These are phyloP conservation scores for Meliscaeva auricollis DNA, from an alignment of 2,888 invertebrate species.

Conservation along the genomic window DNA sequence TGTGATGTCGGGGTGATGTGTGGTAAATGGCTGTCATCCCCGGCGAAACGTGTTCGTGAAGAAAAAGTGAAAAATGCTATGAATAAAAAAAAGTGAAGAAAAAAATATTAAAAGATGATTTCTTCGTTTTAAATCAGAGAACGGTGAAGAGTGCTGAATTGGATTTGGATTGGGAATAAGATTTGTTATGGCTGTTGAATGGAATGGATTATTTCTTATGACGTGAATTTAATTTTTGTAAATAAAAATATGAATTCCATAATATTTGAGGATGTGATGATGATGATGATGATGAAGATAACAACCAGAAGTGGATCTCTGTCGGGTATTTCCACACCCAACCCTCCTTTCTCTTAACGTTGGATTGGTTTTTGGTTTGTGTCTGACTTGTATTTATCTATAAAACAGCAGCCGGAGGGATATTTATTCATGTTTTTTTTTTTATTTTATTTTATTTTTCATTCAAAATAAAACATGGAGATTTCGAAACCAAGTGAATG, in stretches of 20 bases:
- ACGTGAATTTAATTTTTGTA: slow-evolving; percentile 50
- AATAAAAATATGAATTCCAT: slow-evolving; percentile 39
- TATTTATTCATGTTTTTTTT: slow-evolving; percentile 22
- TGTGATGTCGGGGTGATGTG: neutral
- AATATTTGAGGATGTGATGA: slow-evolving; percentile 6
- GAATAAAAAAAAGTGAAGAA: slow-evolving; percentile 1
- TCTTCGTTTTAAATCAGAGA: slow-evolving; percentile 2
- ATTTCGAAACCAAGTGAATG: slow-evolving; percentile 60
- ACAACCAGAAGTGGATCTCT: neutral
- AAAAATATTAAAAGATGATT: slow-evolving; percentile 8
- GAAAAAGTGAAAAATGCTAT: slow-evolving; percentile 12
- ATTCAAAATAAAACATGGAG: neutral
- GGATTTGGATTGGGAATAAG: slow-evolving; percentile 23
- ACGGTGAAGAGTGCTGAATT: slow-evolving; percentile 10
- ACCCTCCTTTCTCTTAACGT: neutral
- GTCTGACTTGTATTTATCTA: neutral
- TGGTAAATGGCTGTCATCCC: neutral
- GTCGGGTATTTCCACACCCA: neutral
- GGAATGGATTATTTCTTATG: slow-evolving; percentile 46
- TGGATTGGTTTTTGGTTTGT: neutral
- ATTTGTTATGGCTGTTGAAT: slow-evolving; percentile 38
- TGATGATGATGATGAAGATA: neutral
- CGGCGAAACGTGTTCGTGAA: neutral
- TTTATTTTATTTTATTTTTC: neutral
- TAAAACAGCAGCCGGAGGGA: neutral